Percentiles rank a stretch among this genome's conserved stretches.
Conservation (phyloP, 2,797 vertebrate species). For the Diplodus sargus region DNA sequence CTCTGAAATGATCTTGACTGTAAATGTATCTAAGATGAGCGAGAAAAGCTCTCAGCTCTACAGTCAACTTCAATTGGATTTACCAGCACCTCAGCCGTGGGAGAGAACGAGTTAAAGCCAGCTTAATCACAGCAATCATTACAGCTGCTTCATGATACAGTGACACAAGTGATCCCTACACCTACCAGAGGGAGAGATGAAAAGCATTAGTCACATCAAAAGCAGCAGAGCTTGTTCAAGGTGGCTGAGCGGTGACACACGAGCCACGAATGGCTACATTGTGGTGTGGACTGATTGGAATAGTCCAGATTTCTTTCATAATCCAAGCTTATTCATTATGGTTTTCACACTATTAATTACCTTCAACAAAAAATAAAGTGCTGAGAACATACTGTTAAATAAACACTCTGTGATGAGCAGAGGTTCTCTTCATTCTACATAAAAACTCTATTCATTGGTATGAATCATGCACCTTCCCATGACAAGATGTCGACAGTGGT, state of each 20-base stretch:
- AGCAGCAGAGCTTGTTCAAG: conserved; percentile 32
- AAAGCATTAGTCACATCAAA: conserved; percentile 57
- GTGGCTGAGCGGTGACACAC: conserved; percentile 44
- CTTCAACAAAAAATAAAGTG: neutral
- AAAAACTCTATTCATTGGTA: conserved; percentile 47
- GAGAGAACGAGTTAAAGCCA: conserved; percentile 38
- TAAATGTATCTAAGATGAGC: neutral
- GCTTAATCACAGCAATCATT: conserved; percentile 46
- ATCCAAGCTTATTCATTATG: neutral
- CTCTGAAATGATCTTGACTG: neutral
- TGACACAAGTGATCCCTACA: conserved; percentile 45
- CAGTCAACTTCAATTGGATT: conserved; percentile 10
- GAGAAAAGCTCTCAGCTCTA: neutral
- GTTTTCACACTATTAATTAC: neutral
- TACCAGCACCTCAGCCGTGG: conserved; percentile 15
- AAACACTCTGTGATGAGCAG: neutral
- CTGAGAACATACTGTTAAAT: neutral
- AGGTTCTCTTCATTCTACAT: conserved; percentile 4
- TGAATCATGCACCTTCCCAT: conserved; percentile 20
- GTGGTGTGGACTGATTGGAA: conserved; percentile 13
- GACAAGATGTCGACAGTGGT: conserved; percentile 56
- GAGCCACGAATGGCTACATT: neutral
- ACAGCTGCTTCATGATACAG: conserved; percentile 40
- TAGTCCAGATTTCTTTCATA: neutral
- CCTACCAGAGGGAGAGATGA: conserved; percentile 36